Percentiles rank a stretch among this genome's conserved stretches.
Conservation (phyloP, 37 sponge, comb jelly and placozoan genomes). For the Petrosia ficiformis region DNA sequence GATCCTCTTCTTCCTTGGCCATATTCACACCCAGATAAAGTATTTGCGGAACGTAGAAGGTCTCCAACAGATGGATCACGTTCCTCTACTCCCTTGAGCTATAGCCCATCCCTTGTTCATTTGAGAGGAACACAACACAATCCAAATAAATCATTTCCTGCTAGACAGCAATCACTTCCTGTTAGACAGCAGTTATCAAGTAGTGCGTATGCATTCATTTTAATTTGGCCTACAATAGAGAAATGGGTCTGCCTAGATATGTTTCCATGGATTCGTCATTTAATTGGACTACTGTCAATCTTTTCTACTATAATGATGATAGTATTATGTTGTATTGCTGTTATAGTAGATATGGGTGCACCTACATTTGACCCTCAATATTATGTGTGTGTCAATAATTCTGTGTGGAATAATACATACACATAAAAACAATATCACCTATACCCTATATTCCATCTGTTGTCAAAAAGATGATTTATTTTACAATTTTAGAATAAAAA, state of each 20-base stretch:
- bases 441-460: too few species aligned
- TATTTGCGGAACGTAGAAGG: background rate
- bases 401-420: too few species aligned
- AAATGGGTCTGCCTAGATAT: constrained; percentile 54
- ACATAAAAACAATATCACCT: too few species aligned
- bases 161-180: background rate
- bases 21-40: constrained; percentile 40
- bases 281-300: constrained; percentile 27
- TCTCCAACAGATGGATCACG: background rate
- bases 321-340: background rate
- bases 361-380: constrained; percentile 16
- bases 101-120: background rate
- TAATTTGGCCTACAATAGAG: constrained; percentile 36
- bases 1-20: constrained; percentile 48
- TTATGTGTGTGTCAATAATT: background rate
- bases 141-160: background rate
- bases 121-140: background rate
- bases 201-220: constrained; percentile 5
- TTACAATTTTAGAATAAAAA: too few species aligned
- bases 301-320: background rate
- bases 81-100: background rate
- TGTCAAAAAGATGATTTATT: too few species aligned
- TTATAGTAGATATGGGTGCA: constrained; percentile 4
- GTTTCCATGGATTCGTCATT: constrained; percentile 14
- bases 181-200: background rate